These are phyloP conservation scores for Rhabdomys pumilio DNA, from an alignment of 2,797 vertebrate species.

Conservation along the genomic window DNA sequence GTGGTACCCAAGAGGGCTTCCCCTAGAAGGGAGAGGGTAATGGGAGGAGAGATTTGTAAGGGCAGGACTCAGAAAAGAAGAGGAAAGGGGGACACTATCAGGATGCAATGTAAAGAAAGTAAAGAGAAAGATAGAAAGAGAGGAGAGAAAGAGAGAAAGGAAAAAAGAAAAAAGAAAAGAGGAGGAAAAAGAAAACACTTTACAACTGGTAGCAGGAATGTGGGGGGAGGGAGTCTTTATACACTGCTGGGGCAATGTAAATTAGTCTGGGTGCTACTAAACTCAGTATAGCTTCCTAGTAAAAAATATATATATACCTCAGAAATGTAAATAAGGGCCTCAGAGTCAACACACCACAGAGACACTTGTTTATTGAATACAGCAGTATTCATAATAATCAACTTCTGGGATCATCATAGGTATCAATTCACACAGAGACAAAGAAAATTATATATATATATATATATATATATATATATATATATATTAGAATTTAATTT, in stretches of 20 bases:
- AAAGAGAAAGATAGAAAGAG: too few relatives aligned
- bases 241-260: background rate
- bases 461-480: too few relatives aligned
- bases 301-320: background rate
- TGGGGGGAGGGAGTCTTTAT: background rate
- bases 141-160: too few relatives aligned
- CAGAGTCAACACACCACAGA: background rate
- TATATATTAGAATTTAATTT: background rate
- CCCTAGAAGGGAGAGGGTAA: background rate
- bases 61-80: too few relatives aligned
- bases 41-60: too few relatives aligned
- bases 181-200: background rate
- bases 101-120: background rate
- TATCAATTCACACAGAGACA: background rate
- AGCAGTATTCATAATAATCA: background rate
- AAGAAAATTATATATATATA: background rate
- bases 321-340: background rate
- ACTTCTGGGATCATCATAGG: background rate
- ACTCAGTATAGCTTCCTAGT: background rate
- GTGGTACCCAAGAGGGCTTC: background rate
- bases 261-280: background rate
- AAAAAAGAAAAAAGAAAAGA: background rate
- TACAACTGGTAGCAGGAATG: too few relatives aligned
- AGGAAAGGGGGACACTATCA: too few relatives aligned
- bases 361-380: background rate